Base-by-base conservation (phyloP, 1,140 invertebrate genomes). In the Drosophila setifemur region DNA sequence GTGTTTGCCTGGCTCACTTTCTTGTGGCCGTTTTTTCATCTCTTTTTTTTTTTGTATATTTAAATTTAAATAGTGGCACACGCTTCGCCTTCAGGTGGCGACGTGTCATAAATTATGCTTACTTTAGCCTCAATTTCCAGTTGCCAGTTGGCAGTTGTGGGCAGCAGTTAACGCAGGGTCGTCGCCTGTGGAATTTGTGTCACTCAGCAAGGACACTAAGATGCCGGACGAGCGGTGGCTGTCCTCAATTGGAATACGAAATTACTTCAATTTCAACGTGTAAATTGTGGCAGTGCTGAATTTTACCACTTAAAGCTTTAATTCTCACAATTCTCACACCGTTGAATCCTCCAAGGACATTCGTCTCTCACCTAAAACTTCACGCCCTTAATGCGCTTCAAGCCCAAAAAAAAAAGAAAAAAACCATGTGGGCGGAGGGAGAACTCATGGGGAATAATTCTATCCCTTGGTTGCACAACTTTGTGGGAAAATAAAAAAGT, bases 101-200 rank as follows among this genome's bases (percentile, higher is more conserved):
- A 75, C 61, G 75, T 86, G 75, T 78, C 79, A 85, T 85, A 86
- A 85, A 85, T 86, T 85, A 85, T 85, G 81, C 79, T 69, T 72
- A 60, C 81, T 86, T 79, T 86, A 85, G 74, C 81, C 79, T 72
- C 79, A 74, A 85, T 85, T 85, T 55, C 58, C n/a, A n/a, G n/a
- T n/a, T n/a, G n/a, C n/a, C n/a, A n/a, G 49, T 31, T 67, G 64
- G 58, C 74, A 49, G 44, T 45, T 53, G 67, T 52, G 48, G 64
- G 35, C 25, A 69, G 64, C 64, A 31, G 67, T 26, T 45, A 47
- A 48, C 37, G 61, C 61, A 67, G 61, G 23, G 68, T 61, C 42
- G 21, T 7, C 14, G 33, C 68, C 12, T 26, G 21, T 44, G 55
- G 49, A 77, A 77, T 77, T 77, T 76, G 78, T 82, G 77, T 73